These are phyloP conservation scores for Eupeodes luniger DNA, from an alignment of 2,888 invertebrate species.

Conservation along the genomic window DNA sequence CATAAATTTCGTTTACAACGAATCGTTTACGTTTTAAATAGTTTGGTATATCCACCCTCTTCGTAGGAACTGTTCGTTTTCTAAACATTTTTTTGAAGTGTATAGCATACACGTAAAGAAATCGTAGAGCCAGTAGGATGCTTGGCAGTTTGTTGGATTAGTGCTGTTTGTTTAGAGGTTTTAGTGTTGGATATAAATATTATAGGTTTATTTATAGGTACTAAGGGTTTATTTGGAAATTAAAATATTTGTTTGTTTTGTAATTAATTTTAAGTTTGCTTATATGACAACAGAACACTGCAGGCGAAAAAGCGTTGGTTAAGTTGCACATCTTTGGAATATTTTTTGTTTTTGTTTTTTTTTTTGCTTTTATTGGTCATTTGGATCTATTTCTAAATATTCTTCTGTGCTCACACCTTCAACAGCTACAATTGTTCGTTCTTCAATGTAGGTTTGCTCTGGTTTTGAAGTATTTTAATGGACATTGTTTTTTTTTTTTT, in stretches of 20 bases:
- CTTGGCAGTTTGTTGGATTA: conserved; percentile 50
- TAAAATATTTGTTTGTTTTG: conserved; percentile 10
- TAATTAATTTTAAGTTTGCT: conserved; percentile 78
- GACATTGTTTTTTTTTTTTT: conserved; percentile 3
- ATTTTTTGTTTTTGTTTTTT: conserved; percentile 56
- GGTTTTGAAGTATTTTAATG: conserved; percentile 56
- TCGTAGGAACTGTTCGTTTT: not conserved
- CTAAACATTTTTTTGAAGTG: not conserved
- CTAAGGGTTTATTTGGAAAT: conserved; percentile 21
- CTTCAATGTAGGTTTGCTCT: conserved; percentile 84
- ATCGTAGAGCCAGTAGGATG: not conserved
- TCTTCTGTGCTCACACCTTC: conserved; percentile 83
- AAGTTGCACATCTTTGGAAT: conserved; percentile 59
- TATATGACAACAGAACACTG: conserved; percentile 81
- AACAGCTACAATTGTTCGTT: conserved; percentile 83
- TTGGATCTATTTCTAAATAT: conserved; percentile 78
- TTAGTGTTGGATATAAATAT: conserved; percentile 47
- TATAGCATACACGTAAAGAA: not conserved
- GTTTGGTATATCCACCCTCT: not conserved
- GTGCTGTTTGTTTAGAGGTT: conserved; percentile 46
- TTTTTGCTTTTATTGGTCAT: conserved; percentile 55
- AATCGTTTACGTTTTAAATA: not conserved
- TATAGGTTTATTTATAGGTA: conserved; percentile 24
- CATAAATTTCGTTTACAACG: not conserved
- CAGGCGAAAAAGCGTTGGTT: conserved; percentile 74